Percentiles rank a stretch among this genome's conserved stretches.
These are phyloP conservation scores for Sebastes itinus DNA, from an alignment of 2,797 vertebrate species.

Conservation along the genomic window DNA sequence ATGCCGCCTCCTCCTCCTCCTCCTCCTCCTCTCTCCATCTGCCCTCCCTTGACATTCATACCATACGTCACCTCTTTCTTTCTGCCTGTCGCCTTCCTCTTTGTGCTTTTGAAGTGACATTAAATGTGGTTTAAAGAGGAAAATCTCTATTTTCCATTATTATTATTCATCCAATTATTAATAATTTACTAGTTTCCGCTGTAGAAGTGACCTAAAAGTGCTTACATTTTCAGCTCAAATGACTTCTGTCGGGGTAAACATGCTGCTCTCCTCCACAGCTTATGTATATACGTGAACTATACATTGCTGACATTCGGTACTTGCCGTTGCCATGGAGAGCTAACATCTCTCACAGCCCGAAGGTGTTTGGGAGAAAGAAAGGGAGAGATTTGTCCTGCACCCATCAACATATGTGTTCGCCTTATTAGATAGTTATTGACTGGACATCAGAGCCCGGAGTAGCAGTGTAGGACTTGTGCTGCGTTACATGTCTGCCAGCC, in stretches of 20 bases:
- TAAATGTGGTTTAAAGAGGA: neutral
- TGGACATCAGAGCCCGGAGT: conserved; percentile 34
- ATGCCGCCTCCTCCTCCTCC: conserved; percentile 1
- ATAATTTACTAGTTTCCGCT: neutral
- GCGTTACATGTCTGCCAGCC: neutral
- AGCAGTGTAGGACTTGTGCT: neutral
- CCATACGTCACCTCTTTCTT: conserved; percentile 14
- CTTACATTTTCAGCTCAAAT: neutral
- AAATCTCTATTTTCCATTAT: neutral
- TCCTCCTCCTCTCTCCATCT: conserved; percentile 38
- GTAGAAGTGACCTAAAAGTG: neutral
- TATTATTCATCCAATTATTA: neutral
- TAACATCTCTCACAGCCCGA: conserved; percentile 25
- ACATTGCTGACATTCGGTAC: conserved; percentile 38
- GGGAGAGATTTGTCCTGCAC: neutral
- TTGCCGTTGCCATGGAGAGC: conserved; percentile 58
- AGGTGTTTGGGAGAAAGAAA: conserved; percentile 19
- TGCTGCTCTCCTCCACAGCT: neutral
- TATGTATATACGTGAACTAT: neutral
- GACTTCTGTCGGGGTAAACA: conserved; percentile 18
- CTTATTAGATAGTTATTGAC: conserved; percentile 53
- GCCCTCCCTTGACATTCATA: conserved; percentile 42
- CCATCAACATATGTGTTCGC: conserved; percentile 30
- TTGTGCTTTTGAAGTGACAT: neutral
- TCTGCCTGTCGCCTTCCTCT: neutral